A percentile compares a stretch with the other conserved stretches of the same genome.
phyloP scores from a whole-genome alignment of 37 sponge, comb jelly and placozoan genomes.

The Bolinopsis microptera region DNA sequence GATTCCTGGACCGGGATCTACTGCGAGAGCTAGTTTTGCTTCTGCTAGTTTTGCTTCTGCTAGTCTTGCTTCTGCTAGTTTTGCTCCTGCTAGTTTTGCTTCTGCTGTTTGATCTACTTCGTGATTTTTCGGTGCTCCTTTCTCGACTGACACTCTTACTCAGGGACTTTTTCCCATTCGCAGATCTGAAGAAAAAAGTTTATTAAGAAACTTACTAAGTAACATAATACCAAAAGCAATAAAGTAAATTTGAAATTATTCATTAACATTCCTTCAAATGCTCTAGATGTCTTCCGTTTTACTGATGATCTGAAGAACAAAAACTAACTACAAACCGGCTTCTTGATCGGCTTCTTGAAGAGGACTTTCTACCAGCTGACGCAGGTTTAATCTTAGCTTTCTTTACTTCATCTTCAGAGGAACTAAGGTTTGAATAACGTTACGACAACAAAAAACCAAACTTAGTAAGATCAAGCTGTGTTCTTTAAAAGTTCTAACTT shows the following conservation, averaged over 20 bases:
- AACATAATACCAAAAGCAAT: background rate
- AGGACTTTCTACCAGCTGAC: background rate
- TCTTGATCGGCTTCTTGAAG: background rate
- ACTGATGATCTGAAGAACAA: too few species aligned
- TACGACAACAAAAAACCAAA: too few species aligned
- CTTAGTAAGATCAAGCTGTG: too few species aligned
- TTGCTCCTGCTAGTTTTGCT: background rate
- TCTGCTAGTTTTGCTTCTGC: background rate
- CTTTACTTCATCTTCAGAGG: background rate
- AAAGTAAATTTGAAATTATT: too few species aligned
- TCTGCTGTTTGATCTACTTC: background rate
- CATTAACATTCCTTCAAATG: too few species aligned
- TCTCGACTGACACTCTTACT: background rate
- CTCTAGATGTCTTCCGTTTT: too few species aligned
- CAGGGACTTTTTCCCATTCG: background rate
- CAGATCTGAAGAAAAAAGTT: background rate
- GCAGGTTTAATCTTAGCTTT: background rate
- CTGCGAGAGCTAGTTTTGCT: background rate
- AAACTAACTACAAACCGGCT: constrained; percentile 40
- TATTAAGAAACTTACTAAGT: background rate
- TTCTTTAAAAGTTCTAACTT: too few species aligned
- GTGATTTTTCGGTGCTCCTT: background rate
- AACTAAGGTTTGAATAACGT: too few species aligned
- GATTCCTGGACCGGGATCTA: background rate
- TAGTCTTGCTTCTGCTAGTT: background rate